phyloP scores from a whole-genome alignment of 1,140 invertebrate genomes.

The Bombus haemorrhoidalis region DNA sequence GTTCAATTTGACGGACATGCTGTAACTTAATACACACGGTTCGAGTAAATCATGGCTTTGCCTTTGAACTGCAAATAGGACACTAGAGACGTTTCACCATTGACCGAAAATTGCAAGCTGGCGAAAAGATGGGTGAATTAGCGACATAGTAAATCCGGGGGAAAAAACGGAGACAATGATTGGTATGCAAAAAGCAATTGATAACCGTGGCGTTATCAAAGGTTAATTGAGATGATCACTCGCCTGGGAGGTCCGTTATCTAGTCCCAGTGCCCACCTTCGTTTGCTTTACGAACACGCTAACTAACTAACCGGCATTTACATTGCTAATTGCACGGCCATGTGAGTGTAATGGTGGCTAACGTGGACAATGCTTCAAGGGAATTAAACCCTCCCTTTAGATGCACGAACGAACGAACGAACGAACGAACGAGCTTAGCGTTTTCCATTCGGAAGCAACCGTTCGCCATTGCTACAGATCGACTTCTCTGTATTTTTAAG shows the following conservation, averaged over 20 bases:
- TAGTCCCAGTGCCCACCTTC: conserved; percentile 70
- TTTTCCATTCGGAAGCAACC: conserved; percentile 38
- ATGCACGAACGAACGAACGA: conserved; percentile 41
- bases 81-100: too few species aligned
- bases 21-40: rapidly evolving
- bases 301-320: conserved; percentile 82
- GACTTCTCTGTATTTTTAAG: conserved; percentile 19
- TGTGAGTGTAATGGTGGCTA: conserved; percentile 78
- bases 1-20: too few species aligned
- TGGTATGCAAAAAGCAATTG: conserved; percentile 64
- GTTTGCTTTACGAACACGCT: conserved; percentile 78
- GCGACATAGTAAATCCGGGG: background rate
- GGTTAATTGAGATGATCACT: conserved; percentile 75
- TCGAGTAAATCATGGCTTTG: too few species aligned
- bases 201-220: conserved; percentile 73
- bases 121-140: background rate
- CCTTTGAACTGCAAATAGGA: too few species aligned
- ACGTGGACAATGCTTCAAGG: conserved; percentile 78
- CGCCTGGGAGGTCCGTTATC: conserved; percentile 81
- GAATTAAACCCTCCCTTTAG: conserved; percentile 62
- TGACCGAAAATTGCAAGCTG: background rate
- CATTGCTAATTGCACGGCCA: conserved; percentile 81
- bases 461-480: conserved; percentile 27
- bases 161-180: conserved; percentile 20
- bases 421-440: conserved; percentile 14